Evolutionary conservation across 2,888 invertebrate species (phyloP), one percentile per base, ranked within the genome.

Genomic region (Chydorus sphaericus): DNA sequence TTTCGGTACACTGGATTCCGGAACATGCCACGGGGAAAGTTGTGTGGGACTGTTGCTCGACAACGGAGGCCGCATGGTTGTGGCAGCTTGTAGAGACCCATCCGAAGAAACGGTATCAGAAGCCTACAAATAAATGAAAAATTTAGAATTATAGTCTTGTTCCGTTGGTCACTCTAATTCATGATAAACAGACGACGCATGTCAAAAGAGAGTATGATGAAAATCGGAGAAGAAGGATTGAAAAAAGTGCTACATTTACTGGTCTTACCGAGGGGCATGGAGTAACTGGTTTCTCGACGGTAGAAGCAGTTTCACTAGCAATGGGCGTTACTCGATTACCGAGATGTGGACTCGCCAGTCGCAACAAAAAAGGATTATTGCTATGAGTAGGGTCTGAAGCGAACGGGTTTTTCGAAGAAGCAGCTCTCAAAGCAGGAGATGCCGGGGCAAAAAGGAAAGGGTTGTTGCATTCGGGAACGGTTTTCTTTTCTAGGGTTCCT

Each of bases 401-500:
- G 31, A 55, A 55, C 23, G 55, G 55, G 26, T 49, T 33, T 23
- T 28, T 55, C 33, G 55, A 28, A 20, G 55, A 49, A 26, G 37
- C n/a, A 10, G 54, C 16, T 20, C 39, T 33, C 31, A 33, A 26
- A n/a, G 31, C 23, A 16, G 55, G 55, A 2, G 48, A 38, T 26
- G 53, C 29, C 11, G 53, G 26, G 10, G 48, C 39, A 44, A 14
- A 18, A 28, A 29, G 16, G 54, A 48, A 39, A 4, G 52, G 52
- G 18, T 52, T 52, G 30, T 31, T 50, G 23, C 31, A 7, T 50
- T 55, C n/a, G 62, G 64, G 48, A 16, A 55, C 55, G 8, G 49
- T 55, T 26, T 49, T 55, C 26, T 72, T 73, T 60, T 75, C 75
- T 54, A 75, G 69, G 63, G 73, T 73, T 4, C 75, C 74, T 66